Conservation (phyloP, 1,140 invertebrate species). For the Drosophila insularis region DNA sequence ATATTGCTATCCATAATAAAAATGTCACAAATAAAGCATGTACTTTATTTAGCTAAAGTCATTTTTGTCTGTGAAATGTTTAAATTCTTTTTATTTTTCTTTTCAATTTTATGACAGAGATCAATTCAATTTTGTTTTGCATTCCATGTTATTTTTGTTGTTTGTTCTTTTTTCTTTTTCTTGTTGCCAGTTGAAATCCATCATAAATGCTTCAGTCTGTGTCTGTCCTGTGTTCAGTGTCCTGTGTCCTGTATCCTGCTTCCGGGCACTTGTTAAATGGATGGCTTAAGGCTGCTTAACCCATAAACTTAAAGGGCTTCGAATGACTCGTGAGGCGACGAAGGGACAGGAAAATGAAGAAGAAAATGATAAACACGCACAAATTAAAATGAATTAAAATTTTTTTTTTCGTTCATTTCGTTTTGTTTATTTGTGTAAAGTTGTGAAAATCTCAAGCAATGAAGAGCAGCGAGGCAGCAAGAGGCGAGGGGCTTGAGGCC, state of each 20-base stretch:
- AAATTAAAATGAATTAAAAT: conserved; percentile 62
- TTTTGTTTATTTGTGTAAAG: conserved; percentile 32
- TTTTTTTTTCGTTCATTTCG: background rate
- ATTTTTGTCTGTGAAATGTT: too few relatives aligned
- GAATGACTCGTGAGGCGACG: background rate
- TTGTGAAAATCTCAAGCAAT: conserved; percentile 41
- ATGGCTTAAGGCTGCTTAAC: conserved; percentile 36
- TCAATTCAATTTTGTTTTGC: conserved; percentile 1
- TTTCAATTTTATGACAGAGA: too few relatives aligned
- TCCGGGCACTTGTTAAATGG: conserved; percentile 20
- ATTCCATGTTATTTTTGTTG: background rate
- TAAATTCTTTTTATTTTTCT: too few relatives aligned
- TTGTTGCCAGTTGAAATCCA: background rate
- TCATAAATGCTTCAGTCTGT: conserved; percentile 3
- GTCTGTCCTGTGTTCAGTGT: conserved; percentile 13
- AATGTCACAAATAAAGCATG: too few relatives aligned
- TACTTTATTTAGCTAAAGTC: too few relatives aligned
- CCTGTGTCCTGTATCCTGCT: background rate
- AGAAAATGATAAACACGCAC: conserved; percentile 43
- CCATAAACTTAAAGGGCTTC: conserved; percentile 29
- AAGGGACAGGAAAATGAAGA: background rate
- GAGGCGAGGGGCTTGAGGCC: background rate
- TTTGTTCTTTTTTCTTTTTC: background rate
- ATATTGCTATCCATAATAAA: too few relatives aligned
- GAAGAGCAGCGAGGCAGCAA: conserved; percentile 13